phyloP scores from a whole-genome alignment of 2,113 vertebrate species.

The Sebastes schlegelii region DNA sequence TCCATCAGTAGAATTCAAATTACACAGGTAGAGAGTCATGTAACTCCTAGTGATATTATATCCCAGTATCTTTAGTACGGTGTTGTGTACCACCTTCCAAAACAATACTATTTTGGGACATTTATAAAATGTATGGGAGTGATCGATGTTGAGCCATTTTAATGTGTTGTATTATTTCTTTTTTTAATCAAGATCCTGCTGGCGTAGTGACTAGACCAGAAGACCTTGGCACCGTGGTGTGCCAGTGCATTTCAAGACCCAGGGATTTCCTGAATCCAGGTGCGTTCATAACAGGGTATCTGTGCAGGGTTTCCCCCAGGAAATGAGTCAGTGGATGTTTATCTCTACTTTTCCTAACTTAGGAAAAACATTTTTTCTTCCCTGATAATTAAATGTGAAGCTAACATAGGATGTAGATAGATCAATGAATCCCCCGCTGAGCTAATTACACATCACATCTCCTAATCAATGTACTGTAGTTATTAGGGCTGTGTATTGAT shows the following conservation, averaged over 20 bases:
- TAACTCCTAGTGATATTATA: too few species aligned
- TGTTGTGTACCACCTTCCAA: too few species aligned
- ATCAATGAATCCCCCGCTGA: background rate
- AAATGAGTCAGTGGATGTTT: background rate
- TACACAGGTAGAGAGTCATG: too few species aligned
- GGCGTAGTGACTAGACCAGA: conserved; percentile 63
- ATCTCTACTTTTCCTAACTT: background rate
- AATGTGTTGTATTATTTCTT: background rate
- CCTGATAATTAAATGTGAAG: background rate
- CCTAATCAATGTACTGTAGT: background rate
- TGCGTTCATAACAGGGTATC: conserved; percentile 2
- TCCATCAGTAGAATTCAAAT: too few species aligned
- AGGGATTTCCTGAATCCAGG: conserved; percentile 68
- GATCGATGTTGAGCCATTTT: background rate
- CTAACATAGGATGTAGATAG: background rate
- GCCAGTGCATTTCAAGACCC: conserved; percentile 62
- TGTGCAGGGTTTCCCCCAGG: background rate
- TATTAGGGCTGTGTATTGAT: too few species aligned
- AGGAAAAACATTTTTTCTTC: background rate
- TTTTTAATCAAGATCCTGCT: conserved; percentile 48
- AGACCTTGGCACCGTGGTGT: conserved; percentile 68
- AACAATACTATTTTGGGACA: too few species aligned
- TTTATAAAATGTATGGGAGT: too few species aligned
- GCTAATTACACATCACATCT: background rate
- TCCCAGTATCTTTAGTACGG: too few species aligned